These are phyloP conservation scores for Cricetomys ansorgei DNA, from an alignment of 2,113 vertebrate species.

Conservation along the genomic window DNA sequence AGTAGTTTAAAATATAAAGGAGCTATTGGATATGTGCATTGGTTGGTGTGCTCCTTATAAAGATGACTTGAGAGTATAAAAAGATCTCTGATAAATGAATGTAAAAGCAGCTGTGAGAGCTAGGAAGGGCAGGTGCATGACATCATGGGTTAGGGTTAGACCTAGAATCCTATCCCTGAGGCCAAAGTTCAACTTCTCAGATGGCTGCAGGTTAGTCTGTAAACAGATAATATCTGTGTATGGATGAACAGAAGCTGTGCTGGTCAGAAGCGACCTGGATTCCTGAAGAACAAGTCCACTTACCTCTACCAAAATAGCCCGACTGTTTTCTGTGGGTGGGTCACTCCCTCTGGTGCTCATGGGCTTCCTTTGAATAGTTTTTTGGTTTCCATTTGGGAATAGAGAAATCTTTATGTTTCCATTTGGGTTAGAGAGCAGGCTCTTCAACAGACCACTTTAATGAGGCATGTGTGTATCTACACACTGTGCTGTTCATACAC, in stretches of 20 bases:
- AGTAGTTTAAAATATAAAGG: constrained; percentile 17
- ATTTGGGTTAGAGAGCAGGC: neutral
- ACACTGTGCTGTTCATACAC: too few relatives aligned
- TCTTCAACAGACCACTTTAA: neutral
- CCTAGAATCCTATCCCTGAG: neutral
- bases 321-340: neutral
- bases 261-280: neutral
- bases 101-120: neutral
- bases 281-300: neutral
- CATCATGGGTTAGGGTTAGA: neutral
- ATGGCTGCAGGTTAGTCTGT: neutral
- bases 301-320: neutral
- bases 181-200: neutral
- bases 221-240: neutral
- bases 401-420: neutral
- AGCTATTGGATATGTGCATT: neutral
- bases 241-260: neutral
- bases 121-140: fast-evolving
- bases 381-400: neutral
- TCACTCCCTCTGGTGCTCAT: neutral
- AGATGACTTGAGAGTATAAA: neutral
- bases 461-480: neutral
- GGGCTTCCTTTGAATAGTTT: neutral
- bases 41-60: neutral
- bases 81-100: neutral